phyloP scores from a whole-genome alignment of 2,888 invertebrate species.

The Amblyjoppa fuscipennis region DNA sequence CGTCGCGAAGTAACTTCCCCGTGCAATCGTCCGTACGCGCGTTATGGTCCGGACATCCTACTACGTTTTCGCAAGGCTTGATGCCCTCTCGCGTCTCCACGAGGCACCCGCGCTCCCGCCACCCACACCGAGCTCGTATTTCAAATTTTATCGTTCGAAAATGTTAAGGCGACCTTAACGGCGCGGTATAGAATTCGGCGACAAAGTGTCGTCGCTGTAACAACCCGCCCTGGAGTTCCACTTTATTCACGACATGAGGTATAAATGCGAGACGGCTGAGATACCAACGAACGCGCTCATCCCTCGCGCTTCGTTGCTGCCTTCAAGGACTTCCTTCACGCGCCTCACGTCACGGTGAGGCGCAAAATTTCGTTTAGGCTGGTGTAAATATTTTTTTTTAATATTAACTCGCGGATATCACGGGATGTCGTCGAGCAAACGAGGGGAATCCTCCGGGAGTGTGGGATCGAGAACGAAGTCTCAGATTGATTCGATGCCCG shows the following conservation, averaged over 20 bases:
- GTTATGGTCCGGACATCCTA: slow-evolving; percentile 84
- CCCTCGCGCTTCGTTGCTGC: slow-evolving; percentile 11
- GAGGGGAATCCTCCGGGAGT: slow-evolving; percentile 33
- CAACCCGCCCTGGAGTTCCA: neutral
- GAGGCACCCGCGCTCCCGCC: slow-evolving; percentile 43
- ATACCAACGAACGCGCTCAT: slow-evolving; percentile 3
- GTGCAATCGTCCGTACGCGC: slow-evolving; percentile 74
- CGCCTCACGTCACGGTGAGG: neutral
- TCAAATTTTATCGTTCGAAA: slow-evolving; percentile 84
- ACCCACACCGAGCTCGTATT: slow-evolving; percentile 78
- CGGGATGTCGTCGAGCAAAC: slow-evolving; percentile 28
- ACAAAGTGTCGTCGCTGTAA: slow-evolving; percentile 66
- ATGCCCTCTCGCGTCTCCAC: slow-evolving; percentile 36
- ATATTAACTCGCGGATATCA: neutral
- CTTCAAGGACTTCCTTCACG: neutral
- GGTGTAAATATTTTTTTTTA: neutral
- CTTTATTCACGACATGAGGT: slow-evolving; percentile 40
- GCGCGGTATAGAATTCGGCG: slow-evolving; percentile 65
- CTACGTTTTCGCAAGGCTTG: slow-evolving; percentile 64
- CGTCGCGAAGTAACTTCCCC: slow-evolving; percentile 73
- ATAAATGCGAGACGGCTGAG: slow-evolving; percentile 2
- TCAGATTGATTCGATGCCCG: slow-evolving; percentile 33
- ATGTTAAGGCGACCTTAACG: slow-evolving; percentile 73
- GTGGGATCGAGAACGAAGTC: slow-evolving; percentile 37
- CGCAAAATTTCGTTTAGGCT: slow-evolving; percentile 9